Percentiles rank a stretch among this genome's conserved stretches.
These are phyloP conservation scores for Drosophila parthenogenetica DNA, from an alignment of 2,888 invertebrate genomes.

Conservation along the genomic window DNA sequence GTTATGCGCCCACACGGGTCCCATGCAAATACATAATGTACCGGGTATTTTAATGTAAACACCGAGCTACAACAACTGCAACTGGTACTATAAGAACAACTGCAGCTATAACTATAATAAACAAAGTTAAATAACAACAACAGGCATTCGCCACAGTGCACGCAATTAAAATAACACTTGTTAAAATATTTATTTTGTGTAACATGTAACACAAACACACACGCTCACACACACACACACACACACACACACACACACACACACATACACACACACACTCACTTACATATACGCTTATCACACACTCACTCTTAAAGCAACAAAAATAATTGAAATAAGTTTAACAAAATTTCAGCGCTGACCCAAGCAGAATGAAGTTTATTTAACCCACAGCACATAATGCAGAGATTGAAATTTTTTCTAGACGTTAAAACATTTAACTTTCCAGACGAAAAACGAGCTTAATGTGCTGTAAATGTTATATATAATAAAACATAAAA, in stretches of 20 bases:
- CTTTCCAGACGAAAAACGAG: neutral
- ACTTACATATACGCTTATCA: too few relatives aligned
- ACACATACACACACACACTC: neutral
- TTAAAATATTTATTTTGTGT: conserved; percentile 75
- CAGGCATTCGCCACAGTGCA: conserved; percentile 58
- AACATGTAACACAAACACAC: conserved; percentile 24
- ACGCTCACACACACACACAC: conserved; percentile 1
- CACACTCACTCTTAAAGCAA: conserved; percentile 4
- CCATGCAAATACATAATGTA: conserved; percentile 30
- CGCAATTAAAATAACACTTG: conserved; percentile 78
- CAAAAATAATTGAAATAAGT: conserved; percentile 30
- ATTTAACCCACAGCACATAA: conserved; percentile 22
- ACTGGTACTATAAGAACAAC: conserved; percentile 20
- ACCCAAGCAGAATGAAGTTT: conserved; percentile 39
- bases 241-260: neutral
- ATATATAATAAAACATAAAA: conserved; percentile 2
- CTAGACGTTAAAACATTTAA: conserved; percentile 16
- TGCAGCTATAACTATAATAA: conserved; percentile 28
- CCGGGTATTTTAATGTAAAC: conserved; percentile 25
- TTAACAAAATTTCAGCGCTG: conserved; percentile 57
- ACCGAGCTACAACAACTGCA: conserved; percentile 22
- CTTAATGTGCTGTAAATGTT: conserved; percentile 7
- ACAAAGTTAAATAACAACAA: conserved; percentile 54
- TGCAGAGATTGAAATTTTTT: conserved; percentile 30
- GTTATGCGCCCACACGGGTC: conserved; percentile 68